Base-by-base conservation (phyloP, 2,888 invertebrate species). In the Pherbina coryleti region DNA sequence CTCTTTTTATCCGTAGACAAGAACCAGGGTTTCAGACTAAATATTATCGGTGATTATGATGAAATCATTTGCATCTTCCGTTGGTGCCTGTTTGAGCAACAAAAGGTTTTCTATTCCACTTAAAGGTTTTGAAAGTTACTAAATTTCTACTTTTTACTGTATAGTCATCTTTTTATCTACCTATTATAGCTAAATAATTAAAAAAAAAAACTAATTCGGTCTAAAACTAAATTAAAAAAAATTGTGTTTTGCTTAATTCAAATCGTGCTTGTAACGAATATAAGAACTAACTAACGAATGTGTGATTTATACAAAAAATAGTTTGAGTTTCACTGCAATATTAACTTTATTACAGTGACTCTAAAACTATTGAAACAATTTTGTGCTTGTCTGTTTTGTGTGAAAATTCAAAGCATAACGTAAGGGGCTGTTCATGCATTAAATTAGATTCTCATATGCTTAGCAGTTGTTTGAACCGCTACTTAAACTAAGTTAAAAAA, bases 241-340 rank as follows among this genome's bases (percentile, higher is more conserved):
- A 67, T 19, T 67, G 44, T 44, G 67, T 67, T 67, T 37, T 67
- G 67, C 67, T 44, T 67, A 49, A 44, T 67, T 44, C 34, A 53
- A 31, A 28, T 5, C 53, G 53, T n/a, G 53, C 17, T 34, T 5
- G 60, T 28, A 60, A 44, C 44, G 44, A 44, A 44, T 44, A 44
- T 44, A 44, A 44, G 44, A 44, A 44, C 44, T 44, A 44, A 44
- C 44, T 44, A 44, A 44, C 44, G 44, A 44, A 44, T 44, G 44
- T 44, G 14, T 62, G 22, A 9, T 17, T 25, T 62, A 49, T 67
- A 19, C n/a, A 28, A 67, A 49, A 67, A 11, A 67, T 22, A 67
- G 44, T 67, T 44, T 67, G 49, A 49, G 44, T 49, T 67, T 67
- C 49, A 67, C 67, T 67, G 49, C 19, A 49, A 19, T 44, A 25